These are phyloP conservation scores for Strigamia maritima DNA, from an alignment of 2,888 invertebrate genomes.

Conservation along the genomic window DNA sequence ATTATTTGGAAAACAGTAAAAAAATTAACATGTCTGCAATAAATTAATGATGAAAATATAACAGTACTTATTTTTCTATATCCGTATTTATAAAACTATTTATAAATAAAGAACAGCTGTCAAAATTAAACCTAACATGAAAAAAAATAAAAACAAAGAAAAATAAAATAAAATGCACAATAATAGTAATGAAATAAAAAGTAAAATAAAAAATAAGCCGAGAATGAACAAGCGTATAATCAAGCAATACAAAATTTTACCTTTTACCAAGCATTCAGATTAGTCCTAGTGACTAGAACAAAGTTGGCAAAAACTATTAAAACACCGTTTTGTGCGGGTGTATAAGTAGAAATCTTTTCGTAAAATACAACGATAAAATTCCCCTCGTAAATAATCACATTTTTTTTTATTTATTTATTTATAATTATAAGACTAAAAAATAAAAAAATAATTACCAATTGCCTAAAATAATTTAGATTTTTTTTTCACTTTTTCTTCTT, in stretches of 20 bases:
- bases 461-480: not conserved
- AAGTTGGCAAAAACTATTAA: not conserved
- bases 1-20: not conserved
- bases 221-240: not conserved
- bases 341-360: not conserved
- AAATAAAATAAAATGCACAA: not conserved
- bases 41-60: not conserved
- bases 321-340: not conserved
- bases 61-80: not conserved
- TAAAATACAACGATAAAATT: not conserved
- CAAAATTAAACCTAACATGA: not conserved
- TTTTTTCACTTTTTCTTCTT: not conserved
- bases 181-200: not conserved
- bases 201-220: not conserved
- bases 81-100: not conserved
- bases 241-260: not conserved
- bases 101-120: not conserved
- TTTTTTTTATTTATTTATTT: not conserved
- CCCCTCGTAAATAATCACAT: not conserved
- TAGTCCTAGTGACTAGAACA: conserved; percentile 4
- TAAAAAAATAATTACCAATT: not conserved
- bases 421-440: not conserved
- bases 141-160: not conserved
- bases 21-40: not conserved
- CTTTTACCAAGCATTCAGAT: not conserved